phyloP scores from a whole-genome alignment of 2,113 vertebrate genomes.

The Myxocyprinus asiaticus region DNA sequence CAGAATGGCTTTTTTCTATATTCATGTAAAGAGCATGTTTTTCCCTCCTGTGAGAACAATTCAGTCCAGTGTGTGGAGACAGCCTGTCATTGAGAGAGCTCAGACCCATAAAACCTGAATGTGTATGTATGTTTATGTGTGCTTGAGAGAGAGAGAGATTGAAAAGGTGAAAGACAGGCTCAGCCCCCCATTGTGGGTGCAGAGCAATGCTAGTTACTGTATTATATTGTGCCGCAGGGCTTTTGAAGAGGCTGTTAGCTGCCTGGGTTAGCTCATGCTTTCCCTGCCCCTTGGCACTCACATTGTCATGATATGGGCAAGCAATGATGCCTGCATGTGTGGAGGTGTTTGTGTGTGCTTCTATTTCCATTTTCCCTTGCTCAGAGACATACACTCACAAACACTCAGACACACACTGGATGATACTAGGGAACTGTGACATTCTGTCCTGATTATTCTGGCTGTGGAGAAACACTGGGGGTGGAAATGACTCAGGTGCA shows the following conservation, averaged over 20 bases:
- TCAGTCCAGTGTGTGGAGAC: conserved; percentile 19
- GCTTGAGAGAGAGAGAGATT: neutral
- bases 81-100: conserved; percentile 20
- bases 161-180: conserved; percentile 26
- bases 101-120: conserved; percentile 2
- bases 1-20: neutral
- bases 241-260: conserved; percentile 37
- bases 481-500: conserved; percentile 8
- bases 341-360: conserved; percentile 16
- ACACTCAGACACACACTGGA: conserved; percentile 17
- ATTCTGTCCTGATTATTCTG: conserved; percentile 17
- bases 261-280: conserved; percentile 25
- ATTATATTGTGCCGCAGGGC: conserved; percentile 34
- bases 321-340: conserved; percentile 29
- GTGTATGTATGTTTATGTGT: conserved; percentile 23
- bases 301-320: conserved; percentile 29
- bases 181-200: conserved; percentile 11
- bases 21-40: neutral
- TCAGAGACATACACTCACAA: neutral
- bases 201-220: conserved; percentile 16
- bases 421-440: conserved; percentile 20
- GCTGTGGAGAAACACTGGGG: conserved; percentile 9
- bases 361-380: neutral
- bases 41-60: neutral
- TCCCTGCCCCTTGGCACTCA: conserved; percentile 16